Percentiles rank a stretch among this genome's conserved stretches.
These are phyloP conservation scores for Rutilus rutilus DNA, from an alignment of 2,113 vertebrate genomes.

Conservation along the genomic window DNA sequence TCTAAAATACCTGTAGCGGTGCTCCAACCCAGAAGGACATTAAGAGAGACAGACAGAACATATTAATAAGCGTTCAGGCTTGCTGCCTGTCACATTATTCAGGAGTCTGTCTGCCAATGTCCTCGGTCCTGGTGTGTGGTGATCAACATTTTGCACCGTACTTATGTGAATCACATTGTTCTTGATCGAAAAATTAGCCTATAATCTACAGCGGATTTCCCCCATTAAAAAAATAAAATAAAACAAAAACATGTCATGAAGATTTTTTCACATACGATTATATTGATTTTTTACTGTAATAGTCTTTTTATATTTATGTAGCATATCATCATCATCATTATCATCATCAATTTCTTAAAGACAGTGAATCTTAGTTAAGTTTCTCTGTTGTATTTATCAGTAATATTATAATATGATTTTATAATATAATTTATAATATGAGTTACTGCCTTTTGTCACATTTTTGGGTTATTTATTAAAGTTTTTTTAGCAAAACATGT, in stretches of 20 bases:
- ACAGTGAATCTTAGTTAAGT: too few species aligned
- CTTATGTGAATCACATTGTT: not conserved
- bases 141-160: constrained; percentile 23
- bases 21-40: constrained; percentile 44
- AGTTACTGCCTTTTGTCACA: too few species aligned
- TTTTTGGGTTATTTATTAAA: too few species aligned
- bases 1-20: constrained; percentile 45
- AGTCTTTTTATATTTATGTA: too few species aligned
- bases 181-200: not conserved
- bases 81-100: constrained; percentile 58
- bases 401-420: too few species aligned
- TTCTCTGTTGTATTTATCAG: too few species aligned
- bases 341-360: too few species aligned
- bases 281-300: too few species aligned
- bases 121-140: constrained; percentile 43
- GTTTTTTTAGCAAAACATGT: too few species aligned
- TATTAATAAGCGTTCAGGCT: constrained; percentile 60
- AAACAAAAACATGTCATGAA: not conserved
- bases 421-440: too few species aligned
- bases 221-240: not conserved
- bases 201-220: not conserved
- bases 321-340: too few species aligned
- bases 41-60: constrained; percentile 56
- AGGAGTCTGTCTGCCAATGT: constrained; percentile 44
- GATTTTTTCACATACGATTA: too few species aligned